Conservation (phyloP, 2,888 invertebrate species). For the Plagodis dolabraria region DNA sequence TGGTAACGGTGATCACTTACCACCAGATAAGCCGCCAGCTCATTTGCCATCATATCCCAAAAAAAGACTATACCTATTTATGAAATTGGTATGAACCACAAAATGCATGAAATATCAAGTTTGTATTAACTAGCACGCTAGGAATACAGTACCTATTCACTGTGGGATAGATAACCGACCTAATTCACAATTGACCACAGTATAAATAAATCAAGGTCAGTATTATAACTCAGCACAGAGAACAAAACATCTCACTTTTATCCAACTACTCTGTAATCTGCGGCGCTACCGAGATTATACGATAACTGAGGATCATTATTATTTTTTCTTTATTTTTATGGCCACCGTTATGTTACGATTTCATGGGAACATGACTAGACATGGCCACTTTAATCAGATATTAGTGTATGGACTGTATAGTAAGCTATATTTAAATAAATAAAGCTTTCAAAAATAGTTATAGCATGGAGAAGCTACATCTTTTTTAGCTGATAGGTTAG, state of each 20-base stretch:
- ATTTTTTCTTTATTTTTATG: conserved; percentile 39
- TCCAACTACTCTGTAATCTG: neutral
- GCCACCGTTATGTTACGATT: conserved; percentile 37
- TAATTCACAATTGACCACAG: conserved; percentile 1
- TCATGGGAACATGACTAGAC: conserved; percentile 42
- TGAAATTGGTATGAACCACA: no score
- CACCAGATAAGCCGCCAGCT: no score
- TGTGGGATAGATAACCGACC: neutral
- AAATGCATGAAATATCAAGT: no score
- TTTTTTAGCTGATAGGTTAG: no score
- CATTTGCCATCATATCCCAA: no score
- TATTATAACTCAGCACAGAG: conserved; percentile 23
- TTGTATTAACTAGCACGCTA: no score
- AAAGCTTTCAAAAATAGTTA: no score
- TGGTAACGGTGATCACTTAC: no score
- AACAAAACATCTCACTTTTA: neutral
- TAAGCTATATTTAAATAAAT: no score
- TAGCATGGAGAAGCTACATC: no score
- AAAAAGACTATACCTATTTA: no score
- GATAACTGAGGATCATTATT: conserved; percentile 35
- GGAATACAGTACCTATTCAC: no score
- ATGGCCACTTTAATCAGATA: neutral
- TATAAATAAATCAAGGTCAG: conserved; percentile 24
- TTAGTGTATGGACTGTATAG: neutral
- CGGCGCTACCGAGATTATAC: conserved; percentile 21